phyloP scores from a whole-genome alignment of 2,888 invertebrate species.

The Leptopilina drosophilae region DNA sequence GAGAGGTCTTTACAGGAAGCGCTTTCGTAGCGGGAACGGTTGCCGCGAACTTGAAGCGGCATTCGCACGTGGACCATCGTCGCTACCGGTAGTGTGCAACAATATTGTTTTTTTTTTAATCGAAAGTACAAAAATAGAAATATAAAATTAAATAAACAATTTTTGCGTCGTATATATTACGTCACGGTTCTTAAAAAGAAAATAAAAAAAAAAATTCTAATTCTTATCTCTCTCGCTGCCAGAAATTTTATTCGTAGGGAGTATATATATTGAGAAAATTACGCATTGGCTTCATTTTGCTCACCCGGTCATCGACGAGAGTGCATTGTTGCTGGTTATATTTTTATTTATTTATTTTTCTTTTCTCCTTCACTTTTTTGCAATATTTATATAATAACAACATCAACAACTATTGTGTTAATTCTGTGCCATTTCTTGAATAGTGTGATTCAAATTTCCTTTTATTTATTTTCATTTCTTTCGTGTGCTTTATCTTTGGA shows the following conservation, averaged over 20 bases:
- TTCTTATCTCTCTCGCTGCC: not conserved
- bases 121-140: constrained; percentile 24
- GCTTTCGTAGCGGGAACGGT: constrained; percentile 67
- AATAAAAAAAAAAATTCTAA: no score
- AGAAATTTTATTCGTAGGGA: not conserved
- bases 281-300: constrained; percentile 7
- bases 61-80: constrained; percentile 76
- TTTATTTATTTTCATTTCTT: not conserved
- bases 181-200: constrained; percentile 4
- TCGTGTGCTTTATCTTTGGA: constrained; percentile 22
- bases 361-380: not conserved
- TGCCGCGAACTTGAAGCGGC: constrained; percentile 67
- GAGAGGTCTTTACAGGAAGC: constrained; percentile 59
- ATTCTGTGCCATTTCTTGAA: constrained; percentile 33
- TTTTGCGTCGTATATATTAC: not conserved
- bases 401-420: constrained; percentile 1
- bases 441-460: constrained; percentile 19
- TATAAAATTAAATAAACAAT: constrained; percentile 27
- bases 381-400: no score
- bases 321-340: constrained; percentile 29
- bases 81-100: constrained; percentile 52
- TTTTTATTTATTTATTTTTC: not conserved
- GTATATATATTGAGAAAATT: not conserved
- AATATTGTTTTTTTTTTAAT: not conserved
- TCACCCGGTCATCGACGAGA: constrained; percentile 36